Base-by-base conservation (phyloP, 2,888 invertebrate species). In the Lamproptera curius region DNA sequence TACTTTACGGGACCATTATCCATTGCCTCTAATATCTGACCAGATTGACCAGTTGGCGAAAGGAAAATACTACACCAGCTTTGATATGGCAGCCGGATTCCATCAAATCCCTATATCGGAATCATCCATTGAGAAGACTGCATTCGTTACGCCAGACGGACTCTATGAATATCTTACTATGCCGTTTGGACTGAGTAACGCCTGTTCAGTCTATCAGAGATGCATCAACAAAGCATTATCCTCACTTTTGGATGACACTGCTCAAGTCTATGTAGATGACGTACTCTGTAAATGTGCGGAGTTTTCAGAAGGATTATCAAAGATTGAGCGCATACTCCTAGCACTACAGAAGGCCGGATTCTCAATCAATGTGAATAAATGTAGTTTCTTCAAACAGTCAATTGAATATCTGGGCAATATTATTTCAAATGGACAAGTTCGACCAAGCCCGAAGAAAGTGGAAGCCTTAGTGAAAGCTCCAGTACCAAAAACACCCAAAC, bases 251-350 rank as follows among this genome's bases (percentile, higher is more conserved):
- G 43, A 15, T 0, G 23, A 42, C 0, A 34, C 15, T 34, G 55
- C 52, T 2, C 59, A 59, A 6, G 63, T 65, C 0, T 67, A 68
- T 17, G 44, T 66, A 0, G 67, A 67, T 53, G 67, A 67, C 17
- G 65, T 67, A 0, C 9, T 66, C 0, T 44, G 35, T 3, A 63
- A 62, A 45, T 54, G 58, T 26, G 6, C n/a, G 0, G 34, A 56
- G 16, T 54, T 62, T 13, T 0, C 36, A 0, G 39, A 49, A 3
- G 63, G 63, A 0, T 10, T 67, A 0, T 16, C 34, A 1, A 1
- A 48, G 9, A 2, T 67, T 0, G 61, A 65, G 14, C 3, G 36
- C 5, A 49, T 65, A 0, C 42, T 70, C 0, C 44, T 53, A 1
- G 57, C 62, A 0, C 31, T 70, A 6, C 40, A 23, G 2, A 33